Evolutionary conservation across 2,113 vertebrate species (phyloP).

Genomic region (Lanius ludovicianus): DNA sequence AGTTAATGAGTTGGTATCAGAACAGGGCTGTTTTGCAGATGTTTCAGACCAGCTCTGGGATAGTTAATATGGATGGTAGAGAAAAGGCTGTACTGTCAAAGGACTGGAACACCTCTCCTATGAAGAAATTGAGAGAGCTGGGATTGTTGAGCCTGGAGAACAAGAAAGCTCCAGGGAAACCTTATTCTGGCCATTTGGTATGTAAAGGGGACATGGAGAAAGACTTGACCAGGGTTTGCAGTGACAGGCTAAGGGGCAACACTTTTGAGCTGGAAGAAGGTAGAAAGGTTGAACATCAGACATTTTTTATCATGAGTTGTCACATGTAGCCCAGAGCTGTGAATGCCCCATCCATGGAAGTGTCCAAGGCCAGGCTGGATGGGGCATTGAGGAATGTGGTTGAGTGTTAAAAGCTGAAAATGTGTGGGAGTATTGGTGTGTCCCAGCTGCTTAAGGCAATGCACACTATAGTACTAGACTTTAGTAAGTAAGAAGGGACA

Average conservation of each 20-base stretch:
- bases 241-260: background rate
- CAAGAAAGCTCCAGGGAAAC: background rate
- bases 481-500: background rate
- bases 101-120: background rate
- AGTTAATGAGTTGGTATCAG: background rate
- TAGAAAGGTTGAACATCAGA: rapidly evolving
- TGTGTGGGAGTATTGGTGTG: background rate
- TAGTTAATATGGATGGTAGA: background rate
- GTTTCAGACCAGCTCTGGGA: background rate
- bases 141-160: background rate
- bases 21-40: background rate
- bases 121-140: background rate
- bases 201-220: background rate
- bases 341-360: background rate
- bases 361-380: background rate
- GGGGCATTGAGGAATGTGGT: background rate
- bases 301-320: background rate
- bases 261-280: background rate
- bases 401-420: background rate
- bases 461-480: background rate
- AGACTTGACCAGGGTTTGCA: background rate
- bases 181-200: background rate
- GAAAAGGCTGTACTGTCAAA: background rate
- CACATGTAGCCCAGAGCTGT: background rate
- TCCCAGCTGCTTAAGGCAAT: background rate